Conservation (phyloP, 2,113 vertebrate species). For the Chloropsis cyanopogon region DNA sequence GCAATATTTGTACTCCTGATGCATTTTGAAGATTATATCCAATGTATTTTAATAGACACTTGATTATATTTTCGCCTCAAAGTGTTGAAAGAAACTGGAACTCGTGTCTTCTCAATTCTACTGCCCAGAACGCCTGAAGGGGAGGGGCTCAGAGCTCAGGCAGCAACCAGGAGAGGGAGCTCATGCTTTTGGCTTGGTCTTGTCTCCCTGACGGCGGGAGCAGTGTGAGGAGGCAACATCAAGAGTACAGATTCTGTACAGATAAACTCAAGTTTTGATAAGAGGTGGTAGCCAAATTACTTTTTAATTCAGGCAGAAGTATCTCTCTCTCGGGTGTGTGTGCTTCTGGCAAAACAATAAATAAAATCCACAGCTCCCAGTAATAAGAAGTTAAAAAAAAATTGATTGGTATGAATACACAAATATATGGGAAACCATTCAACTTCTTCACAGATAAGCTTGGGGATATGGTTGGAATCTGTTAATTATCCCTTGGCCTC, state of each 20-base stretch:
- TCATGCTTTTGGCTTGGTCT: neutral
- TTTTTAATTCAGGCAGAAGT: neutral
- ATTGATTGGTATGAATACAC: neutral
- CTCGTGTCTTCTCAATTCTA: neutral
- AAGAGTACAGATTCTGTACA: rapidly evolving
- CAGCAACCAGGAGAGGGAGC: constrained; percentile 72
- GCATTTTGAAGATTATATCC: neutral
- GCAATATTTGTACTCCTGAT: neutral
- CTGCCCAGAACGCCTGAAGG: rapidly evolving
- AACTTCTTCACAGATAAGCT: neutral
- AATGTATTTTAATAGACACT: neutral
- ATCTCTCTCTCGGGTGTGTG: neutral
- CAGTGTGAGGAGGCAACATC: rapidly evolving
- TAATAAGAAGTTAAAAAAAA: neutral
- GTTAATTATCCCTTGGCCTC: constrained; percentile 15
- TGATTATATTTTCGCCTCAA: neutral
- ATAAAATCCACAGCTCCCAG: neutral
- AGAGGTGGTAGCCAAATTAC: neutral
- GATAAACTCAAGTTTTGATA: neutral
- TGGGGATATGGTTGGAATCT: neutral
- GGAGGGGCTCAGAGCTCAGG: neutral
- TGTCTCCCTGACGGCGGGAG: neutral
- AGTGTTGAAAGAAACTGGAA: neutral
- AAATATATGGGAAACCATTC: neutral
- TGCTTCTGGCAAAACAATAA: constrained; percentile 13